Base-by-base conservation (phyloP, 2,888 invertebrate species). In the Neocrepidodera transversa region DNA sequence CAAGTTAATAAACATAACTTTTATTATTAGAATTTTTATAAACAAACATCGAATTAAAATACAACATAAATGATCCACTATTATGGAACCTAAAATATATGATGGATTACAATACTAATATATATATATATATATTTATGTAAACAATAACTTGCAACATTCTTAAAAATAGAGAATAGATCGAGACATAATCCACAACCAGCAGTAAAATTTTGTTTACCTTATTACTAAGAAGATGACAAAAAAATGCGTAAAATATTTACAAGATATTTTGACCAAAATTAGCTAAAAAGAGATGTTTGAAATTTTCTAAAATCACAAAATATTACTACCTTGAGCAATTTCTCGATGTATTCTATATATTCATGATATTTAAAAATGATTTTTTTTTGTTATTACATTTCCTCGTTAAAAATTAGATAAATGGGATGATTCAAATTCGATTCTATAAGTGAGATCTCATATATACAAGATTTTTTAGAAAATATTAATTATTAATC, bases 21-120 rank as follows among this genome's bases (percentile, higher is more conserved):
- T 38, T 23, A 14, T 38, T 26, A 10, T 38, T 50, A 52, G 30
- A 52, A 40, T 52, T 52, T 52, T 30, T 52, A 52, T 30, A 52
- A 52, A 52, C 52, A 51, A 52, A 52, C 52, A 42, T 52, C 20
- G 16, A 40, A 42, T 13, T 5, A 17, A 52, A 26, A 50, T 42
- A 42, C 26, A 42, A 52, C 42, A 42, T 42, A 52, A 26, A 43
- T 42, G 40, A 42, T 52, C 42, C 42, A 23, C 23, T 43, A 11
- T 11, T 17, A 23, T 23, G 11, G 11, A 43, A 43, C 23, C 3
- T 17, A 43, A 43, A 43, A 18, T 43, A 26, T 8, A 23, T 13
- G 2, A 38, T 32, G 2, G 18, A 23, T 8, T 43, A 43, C 11
- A 42, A 42, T 13, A 23, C 23, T 13, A 5, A 23, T n/a, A n/a